These are phyloP conservation scores for Cancer borealis DNA, from an alignment of 2,888 invertebrate species.

Conservation along the genomic window DNA sequence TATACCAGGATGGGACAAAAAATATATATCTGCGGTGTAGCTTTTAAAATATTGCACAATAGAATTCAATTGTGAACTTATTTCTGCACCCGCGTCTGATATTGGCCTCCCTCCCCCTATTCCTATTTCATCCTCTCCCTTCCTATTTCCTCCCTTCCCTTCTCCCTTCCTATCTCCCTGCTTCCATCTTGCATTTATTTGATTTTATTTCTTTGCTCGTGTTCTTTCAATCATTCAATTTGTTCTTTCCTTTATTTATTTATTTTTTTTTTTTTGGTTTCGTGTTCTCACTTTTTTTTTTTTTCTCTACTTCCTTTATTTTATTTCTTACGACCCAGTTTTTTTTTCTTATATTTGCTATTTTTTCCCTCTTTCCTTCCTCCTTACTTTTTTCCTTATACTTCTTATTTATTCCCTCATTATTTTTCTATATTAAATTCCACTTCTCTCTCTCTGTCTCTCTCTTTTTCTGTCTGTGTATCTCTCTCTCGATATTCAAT, in stretches of 20 bases:
- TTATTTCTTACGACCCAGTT: neutral
- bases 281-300: neutral
- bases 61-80: constrained; percentile 45
- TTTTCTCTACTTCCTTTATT: neutral
- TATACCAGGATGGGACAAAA: neutral
- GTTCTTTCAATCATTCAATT: neutral
- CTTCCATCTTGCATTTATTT: neutral
- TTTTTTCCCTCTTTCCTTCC: neutral
- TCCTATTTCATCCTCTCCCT: neutral
- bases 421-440: neutral
- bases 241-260: neutral
- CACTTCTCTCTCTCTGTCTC: neutral
- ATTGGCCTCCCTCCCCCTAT: constrained; percentile 1
- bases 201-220: neutral
- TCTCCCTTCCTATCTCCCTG: neutral
- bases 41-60: constrained; percentile 48
- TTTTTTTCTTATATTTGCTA: neutral
- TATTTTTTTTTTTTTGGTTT: neutral
- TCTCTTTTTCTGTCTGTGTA: constrained; percentile 20
- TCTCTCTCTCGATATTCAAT: neutral
- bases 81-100: constrained; percentile 10
- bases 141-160: neutral
- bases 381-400: neutral
- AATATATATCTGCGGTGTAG: constrained; percentile 8
- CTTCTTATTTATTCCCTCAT: neutral